phyloP scores from a whole-genome alignment of 2,797 vertebrate species.

The Artibeus jamaicensis region DNA sequence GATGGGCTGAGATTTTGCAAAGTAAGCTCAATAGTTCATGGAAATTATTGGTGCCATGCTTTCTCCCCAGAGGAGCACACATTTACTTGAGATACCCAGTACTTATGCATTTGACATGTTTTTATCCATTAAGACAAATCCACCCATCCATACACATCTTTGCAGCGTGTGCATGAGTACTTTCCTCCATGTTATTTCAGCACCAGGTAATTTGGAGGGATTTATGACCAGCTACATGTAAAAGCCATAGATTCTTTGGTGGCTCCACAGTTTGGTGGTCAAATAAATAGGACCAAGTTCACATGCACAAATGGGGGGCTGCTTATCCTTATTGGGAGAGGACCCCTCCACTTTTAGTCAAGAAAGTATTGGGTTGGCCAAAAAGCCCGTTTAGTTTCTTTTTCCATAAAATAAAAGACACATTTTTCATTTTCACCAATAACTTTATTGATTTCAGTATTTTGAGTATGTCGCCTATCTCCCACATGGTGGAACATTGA shows the following conservation, averaged over 20 bases:
- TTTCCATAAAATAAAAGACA: not conserved
- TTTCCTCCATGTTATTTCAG: not conserved
- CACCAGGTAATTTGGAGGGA: not conserved
- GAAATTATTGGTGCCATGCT: not conserved
- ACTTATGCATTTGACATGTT: not conserved
- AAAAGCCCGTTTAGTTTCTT: not conserved
- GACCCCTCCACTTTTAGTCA: not conserved
- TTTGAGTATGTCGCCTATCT: not conserved
- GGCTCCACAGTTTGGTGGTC: not conserved
- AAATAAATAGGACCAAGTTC: not conserved
- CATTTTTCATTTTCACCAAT: not conserved
- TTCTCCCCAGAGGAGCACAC: not conserved
- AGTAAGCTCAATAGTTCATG: not conserved
- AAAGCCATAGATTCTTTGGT: not conserved
- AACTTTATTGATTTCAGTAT: not conserved
- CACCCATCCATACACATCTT: not conserved
- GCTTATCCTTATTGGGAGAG: not conserved
- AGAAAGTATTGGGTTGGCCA: not conserved
- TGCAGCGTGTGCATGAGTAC: not conserved
- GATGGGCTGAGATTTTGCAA: not conserved
- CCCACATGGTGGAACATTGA: not conserved
- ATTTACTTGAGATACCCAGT: not conserved
- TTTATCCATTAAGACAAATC: not conserved
- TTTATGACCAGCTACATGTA: not conserved
- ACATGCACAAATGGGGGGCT: not conserved